Percentiles rank a stretch among this genome's conserved stretches.
These are phyloP conservation scores for Cryptocephalus moraei DNA, from an alignment of 2,888 invertebrate genomes.

Conservation along the genomic window DNA sequence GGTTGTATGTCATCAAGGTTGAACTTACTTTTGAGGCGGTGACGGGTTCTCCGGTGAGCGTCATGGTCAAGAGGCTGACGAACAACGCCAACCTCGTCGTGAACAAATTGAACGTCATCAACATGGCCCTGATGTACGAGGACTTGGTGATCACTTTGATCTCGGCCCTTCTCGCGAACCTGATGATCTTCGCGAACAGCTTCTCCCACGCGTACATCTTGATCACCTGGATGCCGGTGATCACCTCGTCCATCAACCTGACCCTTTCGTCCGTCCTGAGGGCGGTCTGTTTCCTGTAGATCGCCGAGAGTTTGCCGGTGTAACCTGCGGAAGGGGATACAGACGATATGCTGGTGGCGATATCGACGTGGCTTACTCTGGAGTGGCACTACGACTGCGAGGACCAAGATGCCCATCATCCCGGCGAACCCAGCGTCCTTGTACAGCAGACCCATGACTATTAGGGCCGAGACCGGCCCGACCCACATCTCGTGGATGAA, in stretches of 20 bases:
- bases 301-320: slow-evolving; percentile 52
- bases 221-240: slow-evolving; percentile 81
- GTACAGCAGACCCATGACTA: slow-evolving; percentile 71
- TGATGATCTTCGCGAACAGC: slow-evolving; percentile 53
- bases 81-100: slow-evolving; percentile 72
- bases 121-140: slow-evolving; percentile 53
- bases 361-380: slow-evolving; percentile 49
- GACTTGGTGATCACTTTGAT: slow-evolving; percentile 48
- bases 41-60: slow-evolving; percentile 41
- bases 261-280: slow-evolving; percentile 80
- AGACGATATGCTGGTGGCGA: background rate
- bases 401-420: slow-evolving; percentile 65
- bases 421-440: slow-evolving; percentile 60
- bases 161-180: slow-evolving; percentile 45
- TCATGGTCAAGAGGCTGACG: slow-evolving; percentile 31
- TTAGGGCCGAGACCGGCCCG: slow-evolving; percentile 54
- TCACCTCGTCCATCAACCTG: slow-evolving; percentile 88
- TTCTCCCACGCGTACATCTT: slow-evolving; percentile 69
- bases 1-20: no score
- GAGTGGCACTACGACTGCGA: slow-evolving; percentile 70
- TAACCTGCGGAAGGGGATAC: slow-evolving; percentile 41
- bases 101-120: slow-evolving; percentile 67
- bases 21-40: slow-evolving; percentile 58
- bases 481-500: slow-evolving; percentile 83
- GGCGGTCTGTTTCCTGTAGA: slow-evolving; percentile 67